Percentiles rank a stretch among this genome's conserved stretches.
These are phyloP conservation scores for Hylaeus anthracinus DNA, from an alignment of 1,140 invertebrate genomes.

Conservation along the genomic window DNA sequence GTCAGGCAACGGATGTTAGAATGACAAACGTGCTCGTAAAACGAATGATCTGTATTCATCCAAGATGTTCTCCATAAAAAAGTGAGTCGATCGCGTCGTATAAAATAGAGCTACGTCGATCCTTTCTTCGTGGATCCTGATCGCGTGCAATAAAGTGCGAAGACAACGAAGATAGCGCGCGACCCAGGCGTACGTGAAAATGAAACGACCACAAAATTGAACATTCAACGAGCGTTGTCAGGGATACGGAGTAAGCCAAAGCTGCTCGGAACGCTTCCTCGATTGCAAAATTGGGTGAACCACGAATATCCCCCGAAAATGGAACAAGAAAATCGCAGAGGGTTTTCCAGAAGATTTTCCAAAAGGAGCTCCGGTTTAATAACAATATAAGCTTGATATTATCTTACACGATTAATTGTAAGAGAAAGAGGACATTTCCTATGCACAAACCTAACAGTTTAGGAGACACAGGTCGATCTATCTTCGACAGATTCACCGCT, in stretches of 20 bases:
- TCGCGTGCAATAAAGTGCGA: not conserved
- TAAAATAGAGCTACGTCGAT: not conserved
- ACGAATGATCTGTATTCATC: not conserved
- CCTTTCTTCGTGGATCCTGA: not conserved
- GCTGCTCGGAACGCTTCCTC: conserved; percentile 8
- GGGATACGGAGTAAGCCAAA: conserved; percentile 3
- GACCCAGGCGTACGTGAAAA: not conserved
- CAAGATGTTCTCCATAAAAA: not conserved
- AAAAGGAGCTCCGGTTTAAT: too few species aligned
- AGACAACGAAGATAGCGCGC: not conserved
- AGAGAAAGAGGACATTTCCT: too few species aligned
- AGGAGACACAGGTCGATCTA: too few species aligned
- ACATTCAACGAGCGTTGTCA: conserved; percentile 20
- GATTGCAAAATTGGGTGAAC: conserved; percentile 14
- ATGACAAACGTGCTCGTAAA: not conserved
- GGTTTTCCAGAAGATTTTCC: too few species aligned
- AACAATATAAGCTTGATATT: too few species aligned
- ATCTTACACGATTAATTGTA: too few species aligned
- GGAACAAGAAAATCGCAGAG: not conserved
- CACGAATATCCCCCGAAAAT: not conserved
- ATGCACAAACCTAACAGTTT: too few species aligned
- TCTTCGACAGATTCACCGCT: too few species aligned
- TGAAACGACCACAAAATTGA: conserved; percentile 18
- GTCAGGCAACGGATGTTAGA: not conserved
- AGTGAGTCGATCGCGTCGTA: not conserved